A percentile compares a stretch with the other conserved stretches of the same genome.
These are phyloP conservation scores for Poeciliopsis gracilis DNA, from an alignment of 2,797 vertebrate genomes.

Conservation along the genomic window DNA sequence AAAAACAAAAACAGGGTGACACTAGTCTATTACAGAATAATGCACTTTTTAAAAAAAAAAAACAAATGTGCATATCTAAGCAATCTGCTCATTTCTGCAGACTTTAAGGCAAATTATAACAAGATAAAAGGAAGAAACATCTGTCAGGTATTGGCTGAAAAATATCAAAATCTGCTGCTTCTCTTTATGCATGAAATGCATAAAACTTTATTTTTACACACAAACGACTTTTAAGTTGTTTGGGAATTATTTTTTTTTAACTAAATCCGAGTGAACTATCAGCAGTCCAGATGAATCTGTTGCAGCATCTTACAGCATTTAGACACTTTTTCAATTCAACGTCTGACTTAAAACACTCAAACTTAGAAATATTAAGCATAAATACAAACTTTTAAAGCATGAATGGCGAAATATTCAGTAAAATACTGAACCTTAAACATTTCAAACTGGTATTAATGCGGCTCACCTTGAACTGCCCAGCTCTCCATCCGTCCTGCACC, in stretches of 20 bases:
- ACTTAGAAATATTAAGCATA: no score
- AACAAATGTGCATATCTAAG: conserved; percentile 30
- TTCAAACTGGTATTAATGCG: not conserved
- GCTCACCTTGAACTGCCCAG: conserved; percentile 19
- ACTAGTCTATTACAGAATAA: conserved; percentile 1
- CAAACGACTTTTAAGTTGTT: not conserved
- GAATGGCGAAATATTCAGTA: not conserved
- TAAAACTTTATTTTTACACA: not conserved
- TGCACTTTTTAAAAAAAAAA: conserved; percentile 33
- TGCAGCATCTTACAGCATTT: not conserved
- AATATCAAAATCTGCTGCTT: not conserved
- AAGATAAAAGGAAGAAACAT: conserved; percentile 58
- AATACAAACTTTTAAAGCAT: no score
- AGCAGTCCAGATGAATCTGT: not conserved
- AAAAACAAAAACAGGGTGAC: conserved; percentile 2
- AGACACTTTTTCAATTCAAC: not conserved
- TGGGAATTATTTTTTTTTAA: not conserved
- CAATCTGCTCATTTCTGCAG: conserved; percentile 41
- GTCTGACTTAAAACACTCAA: no score
- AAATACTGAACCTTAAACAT: not conserved
- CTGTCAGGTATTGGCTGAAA: conserved; percentile 49
- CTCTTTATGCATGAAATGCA: not conserved
- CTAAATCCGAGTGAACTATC: not conserved
- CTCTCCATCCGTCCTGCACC: conserved; percentile 4
- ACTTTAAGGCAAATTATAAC: conserved; percentile 53